These are phyloP conservation scores for Holothuria leucospilota DNA, from an alignment of 53 echinoderm and acorn worm genomes.

Conservation along the genomic window DNA sequence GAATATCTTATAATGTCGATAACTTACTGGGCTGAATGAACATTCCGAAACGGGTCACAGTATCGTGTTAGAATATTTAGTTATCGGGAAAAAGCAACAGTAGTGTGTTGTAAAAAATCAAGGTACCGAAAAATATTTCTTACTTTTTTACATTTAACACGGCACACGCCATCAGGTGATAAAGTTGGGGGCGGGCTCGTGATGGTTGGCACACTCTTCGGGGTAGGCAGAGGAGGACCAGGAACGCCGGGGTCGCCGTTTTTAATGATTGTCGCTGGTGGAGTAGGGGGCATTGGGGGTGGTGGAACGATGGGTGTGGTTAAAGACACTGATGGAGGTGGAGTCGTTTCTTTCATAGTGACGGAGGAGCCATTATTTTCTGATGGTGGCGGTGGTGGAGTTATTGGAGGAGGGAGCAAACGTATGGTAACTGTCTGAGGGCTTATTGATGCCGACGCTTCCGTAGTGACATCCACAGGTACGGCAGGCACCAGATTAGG, in stretches of 20 bases:
- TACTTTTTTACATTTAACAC: conserved; percentile 25
- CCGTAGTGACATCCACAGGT: conserved; percentile 2
- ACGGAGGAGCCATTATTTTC: conserved; percentile 10
- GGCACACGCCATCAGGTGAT: not conserved
- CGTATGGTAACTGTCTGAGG: conserved; percentile 68
- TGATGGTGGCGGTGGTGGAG: conserved; percentile 91
- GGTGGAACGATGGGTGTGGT: conserved; percentile 44
- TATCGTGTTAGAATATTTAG: too few species aligned
- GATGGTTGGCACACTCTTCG: too few species aligned
- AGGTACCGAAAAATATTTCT: not conserved
- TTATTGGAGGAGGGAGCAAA: conserved; percentile 92
- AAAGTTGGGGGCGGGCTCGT: too few species aligned
- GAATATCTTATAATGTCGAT: too few species aligned
- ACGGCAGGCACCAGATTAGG: not conserved
- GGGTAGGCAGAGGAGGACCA: not conserved
- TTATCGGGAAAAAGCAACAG: too few species aligned
- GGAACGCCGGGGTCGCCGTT: not conserved
- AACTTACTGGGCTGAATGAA: too few species aligned
- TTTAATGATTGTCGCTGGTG: conserved; percentile 55
- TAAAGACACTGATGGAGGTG: not conserved
- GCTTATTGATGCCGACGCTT: not conserved
- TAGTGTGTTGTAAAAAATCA: too few species aligned
- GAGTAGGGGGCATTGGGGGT: conserved; percentile 60
- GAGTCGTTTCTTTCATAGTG: not conserved
- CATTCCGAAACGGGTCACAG: too few species aligned